Conservation (phyloP, 2,797 vertebrate species). For the Balearica regulorum region DNA sequence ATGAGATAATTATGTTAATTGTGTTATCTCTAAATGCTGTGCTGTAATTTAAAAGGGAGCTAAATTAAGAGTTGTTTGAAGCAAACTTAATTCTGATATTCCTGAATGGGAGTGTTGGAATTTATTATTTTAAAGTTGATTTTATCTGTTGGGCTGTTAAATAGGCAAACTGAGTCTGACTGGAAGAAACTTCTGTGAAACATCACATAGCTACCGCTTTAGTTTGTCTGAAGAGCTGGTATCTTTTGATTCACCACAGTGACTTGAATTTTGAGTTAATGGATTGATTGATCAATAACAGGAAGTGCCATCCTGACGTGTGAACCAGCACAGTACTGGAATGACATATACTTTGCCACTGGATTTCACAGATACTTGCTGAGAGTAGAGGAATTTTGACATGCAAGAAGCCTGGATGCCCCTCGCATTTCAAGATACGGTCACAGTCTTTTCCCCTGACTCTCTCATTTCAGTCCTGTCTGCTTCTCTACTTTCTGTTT, state of each 20-base stretch:
- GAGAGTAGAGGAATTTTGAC: not conserved
- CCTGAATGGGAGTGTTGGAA: not conserved
- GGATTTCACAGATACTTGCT: not conserved
- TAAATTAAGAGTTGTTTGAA: not conserved
- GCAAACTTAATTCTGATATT: not conserved
- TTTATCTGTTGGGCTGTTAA: not conserved
- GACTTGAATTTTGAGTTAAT: not conserved
- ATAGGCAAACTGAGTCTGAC: not conserved
- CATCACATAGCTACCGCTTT: rapidly evolving
- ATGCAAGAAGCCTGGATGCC: not conserved
- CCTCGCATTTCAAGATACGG: not conserved
- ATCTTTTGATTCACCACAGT: not conserved
- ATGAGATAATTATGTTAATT: not conserved
- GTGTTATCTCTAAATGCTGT: not conserved
- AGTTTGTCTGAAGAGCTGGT: not conserved
- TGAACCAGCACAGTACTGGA: not conserved
- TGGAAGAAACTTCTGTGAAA: not conserved
- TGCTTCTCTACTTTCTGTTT: not conserved
- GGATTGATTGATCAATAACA: not conserved
- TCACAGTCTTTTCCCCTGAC: not conserved
- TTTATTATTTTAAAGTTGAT: not conserved
- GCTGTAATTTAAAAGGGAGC: not conserved
- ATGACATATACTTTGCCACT: not conserved
- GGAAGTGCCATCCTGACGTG: not conserved
- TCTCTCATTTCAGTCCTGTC: not conserved